These are phyloP conservation scores for Tamandua tetradactyla DNA, from an alignment of 2,797 vertebrate genomes.

Conservation along the genomic window DNA sequence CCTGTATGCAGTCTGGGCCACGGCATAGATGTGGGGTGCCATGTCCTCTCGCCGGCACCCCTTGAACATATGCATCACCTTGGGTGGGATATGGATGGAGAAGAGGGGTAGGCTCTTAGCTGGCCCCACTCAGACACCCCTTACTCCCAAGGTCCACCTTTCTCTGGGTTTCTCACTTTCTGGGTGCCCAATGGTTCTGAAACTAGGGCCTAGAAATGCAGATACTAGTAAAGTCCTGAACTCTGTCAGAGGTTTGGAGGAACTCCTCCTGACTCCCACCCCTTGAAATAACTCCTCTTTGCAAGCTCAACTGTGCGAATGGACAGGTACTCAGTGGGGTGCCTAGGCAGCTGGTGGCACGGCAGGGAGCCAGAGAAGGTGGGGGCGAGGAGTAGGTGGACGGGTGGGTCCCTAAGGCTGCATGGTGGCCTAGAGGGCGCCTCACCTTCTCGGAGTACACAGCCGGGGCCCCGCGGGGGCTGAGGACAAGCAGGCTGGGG, in stretches of 20 bases:
- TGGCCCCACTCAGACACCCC: not conserved
- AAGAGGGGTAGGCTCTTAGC: not conserved
- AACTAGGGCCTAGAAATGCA: not conserved
- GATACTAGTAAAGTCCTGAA: not conserved
- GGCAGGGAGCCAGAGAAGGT: not conserved
- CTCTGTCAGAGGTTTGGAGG: not conserved
- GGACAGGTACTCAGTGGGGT: not conserved
- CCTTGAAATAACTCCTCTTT: not conserved
- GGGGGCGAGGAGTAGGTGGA: accelerated
- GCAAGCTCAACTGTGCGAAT: not conserved
- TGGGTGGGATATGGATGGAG: not conserved
- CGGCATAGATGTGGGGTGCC: constrained; percentile 94
- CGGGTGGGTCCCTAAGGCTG: accelerated
- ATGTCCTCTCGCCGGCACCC: constrained; percentile 95
- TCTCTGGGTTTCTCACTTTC: not conserved
- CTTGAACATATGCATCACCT: constrained; percentile 99
- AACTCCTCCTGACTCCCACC: not conserved
- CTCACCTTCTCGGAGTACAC: constrained; percentile 99
- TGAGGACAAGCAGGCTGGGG: constrained; percentile 93
- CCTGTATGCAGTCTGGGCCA: constrained; percentile 95
- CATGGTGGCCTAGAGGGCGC: not conserved
- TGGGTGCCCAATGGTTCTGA: not conserved
- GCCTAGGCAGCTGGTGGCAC: not conserved
- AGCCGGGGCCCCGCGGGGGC: constrained; percentile 95
- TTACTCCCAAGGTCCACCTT: not conserved